Evolutionary conservation across 2,113 vertebrate genomes (phyloP), one percentile per base, ranked within the genome.

Genomic region (Hymenochirus boettgeri): DNA sequence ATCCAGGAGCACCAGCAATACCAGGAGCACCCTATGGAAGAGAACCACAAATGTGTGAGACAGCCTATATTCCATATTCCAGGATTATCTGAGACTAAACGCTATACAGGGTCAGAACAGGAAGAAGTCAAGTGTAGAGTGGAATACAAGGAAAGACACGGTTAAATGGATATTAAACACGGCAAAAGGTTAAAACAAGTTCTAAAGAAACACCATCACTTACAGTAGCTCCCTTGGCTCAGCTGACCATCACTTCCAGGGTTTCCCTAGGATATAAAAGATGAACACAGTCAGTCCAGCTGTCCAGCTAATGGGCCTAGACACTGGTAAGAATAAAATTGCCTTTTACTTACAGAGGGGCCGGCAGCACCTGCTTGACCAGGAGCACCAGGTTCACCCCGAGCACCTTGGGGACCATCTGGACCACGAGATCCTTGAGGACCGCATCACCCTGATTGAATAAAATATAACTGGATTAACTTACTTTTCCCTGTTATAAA

Each of bases 1-100:
- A n/a, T 53, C 96, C 96, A 35, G 96, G 90, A 81, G 95, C 93
- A 11, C 96, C 96, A 87, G 94, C 83, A 65, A 97, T 97, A 75
- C 96, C 96, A 33, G 88, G 78, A 79, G 90, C 65, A 47, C 96
- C 96, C 95, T 99, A 58, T 21, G n/a, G n/a, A n/a, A n/a, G n/a
- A n/a, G n/a, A n/a, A n/a, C n/a, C n/a, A n/a, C n/a, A n/a, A n/a
- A n/a, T n/a, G n/a, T n/a, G n/a, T n/a, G n/a, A n/a, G n/a, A n/a
- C n/a, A n/a, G n/a, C n/a, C n/a, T n/a, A n/a, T n/a, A 3, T 26
- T 5, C 17, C 12, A 10, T 7, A 15, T 4, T 39, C 7, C 6
- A 39, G 37, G 37, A 39, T 4, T 13, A 31, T 31, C 29, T 31
- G n/a, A 33, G 31, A 33, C 31, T 2, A 7, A 2, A 33, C 4